Evolutionary conservation across 2,797 vertebrate genomes (phyloP), one percentile per base, ranked within the genome.

Genomic region (Melanotaenia trifasciata): DNA sequence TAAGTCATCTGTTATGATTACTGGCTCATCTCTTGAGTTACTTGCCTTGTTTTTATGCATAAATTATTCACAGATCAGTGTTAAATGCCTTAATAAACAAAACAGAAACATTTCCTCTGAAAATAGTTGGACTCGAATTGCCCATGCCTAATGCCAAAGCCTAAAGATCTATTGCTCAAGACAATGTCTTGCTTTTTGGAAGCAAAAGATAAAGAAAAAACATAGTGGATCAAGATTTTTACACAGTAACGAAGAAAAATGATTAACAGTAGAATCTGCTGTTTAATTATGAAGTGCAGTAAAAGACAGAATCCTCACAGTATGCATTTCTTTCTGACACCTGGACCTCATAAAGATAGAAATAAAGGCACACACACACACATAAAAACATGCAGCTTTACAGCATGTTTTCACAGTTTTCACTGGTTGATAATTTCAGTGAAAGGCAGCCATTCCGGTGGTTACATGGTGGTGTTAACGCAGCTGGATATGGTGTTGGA

Each of bases 401-500:
- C 56, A 35, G 38, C 58, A 67, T 66, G 74, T 81, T 87, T 81
- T 77, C 58, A 56, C 53, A 58, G 16, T 70, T 38, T 69, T 71
- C 12, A 30, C 56, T 57, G 73, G 45, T 65, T 47, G 72, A 74
- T 81, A 4, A 67, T 76, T 72, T 61, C 47, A 78, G 83, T 86
- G 81, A 89, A 84, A 84, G 77, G 81, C 84, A 89, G 75, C 70
- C 75, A 47, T 79, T 80, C 70, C 72, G 67, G 72, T 84, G 84
- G 78, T 84, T 87, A 87, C 82, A 85, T 32, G 76, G 60, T 85
- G 84, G 80, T 72, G 81, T 83, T 64, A 54, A 70, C 11, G 61
- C 84, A 91, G 87, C 86, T 90, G 89, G 87, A 85, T 77, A 78
- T 56, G 69, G 6, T 79, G 76, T 72, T 82, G 85, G 84, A 81